Evolutionary conservation across 2,888 invertebrate genomes (phyloP), one percentile per base, ranked within the genome.

Genomic region (Agrotis segetum): DNA sequence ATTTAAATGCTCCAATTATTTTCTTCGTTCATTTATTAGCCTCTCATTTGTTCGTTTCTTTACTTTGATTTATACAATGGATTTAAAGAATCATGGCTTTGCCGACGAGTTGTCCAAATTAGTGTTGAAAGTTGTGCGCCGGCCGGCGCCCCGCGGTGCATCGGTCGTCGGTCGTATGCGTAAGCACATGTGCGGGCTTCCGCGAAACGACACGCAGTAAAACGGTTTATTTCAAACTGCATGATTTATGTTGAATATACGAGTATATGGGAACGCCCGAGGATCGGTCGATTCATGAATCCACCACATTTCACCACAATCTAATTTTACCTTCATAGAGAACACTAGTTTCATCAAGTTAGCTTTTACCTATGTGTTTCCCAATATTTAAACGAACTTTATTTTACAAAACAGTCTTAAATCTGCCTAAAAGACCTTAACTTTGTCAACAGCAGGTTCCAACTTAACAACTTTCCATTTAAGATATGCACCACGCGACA

Each of bases 101-200:
- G 79, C 75, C 29, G 59, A 49, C 61, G 70, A 68, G 67, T 78
- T 81, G 82, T 77, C 67, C 73, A 81, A 82, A 87, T 85, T 82
- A 85, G 83, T 79, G 72, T 71, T 77, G 71, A 61, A 64, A 75
- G 67, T 64, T 72, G 68, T 81, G 70, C 66, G 63, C 64, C 65
- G 69, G 63, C 64, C 65, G 69, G 83, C 67, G 83, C 81, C 79
- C 79, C 49, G 72, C 77, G 47, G 77, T 67, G 71, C 73, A 72
- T 59, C 72, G 52, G 58, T 71, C 66, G 73, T 58, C 71, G 40
- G 55, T 73, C 67, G 75, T 73, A 72, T 60, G 56, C 69, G 71
- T 67, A 67, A 70, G 73, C 86, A 84, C 86, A 85, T 85, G 86
- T 88, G 89, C 84, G 77, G 71, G 74, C 81, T 92, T 91, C 91